These are phyloP conservation scores for Pyrochroa serraticornis DNA, from an alignment of 2,888 invertebrate genomes.

Conservation along the genomic window DNA sequence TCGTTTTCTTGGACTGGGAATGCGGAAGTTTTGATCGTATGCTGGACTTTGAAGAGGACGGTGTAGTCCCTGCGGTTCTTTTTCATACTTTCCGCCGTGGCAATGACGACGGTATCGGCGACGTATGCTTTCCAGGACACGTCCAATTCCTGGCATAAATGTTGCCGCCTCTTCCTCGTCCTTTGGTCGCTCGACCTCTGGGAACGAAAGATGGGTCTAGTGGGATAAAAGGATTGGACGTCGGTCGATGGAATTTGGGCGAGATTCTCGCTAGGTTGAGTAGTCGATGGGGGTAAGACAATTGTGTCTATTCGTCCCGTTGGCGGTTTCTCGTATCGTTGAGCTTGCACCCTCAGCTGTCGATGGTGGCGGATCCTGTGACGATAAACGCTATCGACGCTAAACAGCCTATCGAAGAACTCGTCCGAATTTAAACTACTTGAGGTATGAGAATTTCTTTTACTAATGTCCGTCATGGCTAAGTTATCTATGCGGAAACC, in stretches of 20 bases:
- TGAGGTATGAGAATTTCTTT: constrained; percentile 40
- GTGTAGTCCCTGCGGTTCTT: constrained; percentile 61
- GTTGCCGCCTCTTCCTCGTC: constrained; percentile 33
- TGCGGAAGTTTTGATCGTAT: constrained; percentile 65
- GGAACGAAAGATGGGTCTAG: constrained; percentile 22
- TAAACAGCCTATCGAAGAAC: constrained; percentile 37
- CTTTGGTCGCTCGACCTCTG: constrained; percentile 22
- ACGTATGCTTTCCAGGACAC: constrained; percentile 68
- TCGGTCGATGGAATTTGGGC: constrained; percentile 41
- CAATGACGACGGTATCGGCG: constrained; percentile 71
- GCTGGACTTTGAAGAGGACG: constrained; percentile 70
- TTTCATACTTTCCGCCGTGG: constrained; percentile 69
- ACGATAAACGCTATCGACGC: constrained; percentile 23
- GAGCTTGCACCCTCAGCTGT: constrained; percentile 39
- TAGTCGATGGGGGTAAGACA: too few relatives aligned
- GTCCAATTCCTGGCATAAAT: constrained; percentile 66
- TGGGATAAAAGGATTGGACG: constrained; percentile 22
- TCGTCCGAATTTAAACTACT: constrained; percentile 40
- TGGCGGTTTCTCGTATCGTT: constrained; percentile 5
- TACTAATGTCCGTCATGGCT: constrained; percentile 52
- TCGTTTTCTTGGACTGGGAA: constrained; percentile 54
- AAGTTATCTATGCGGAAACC: constrained; percentile 58
- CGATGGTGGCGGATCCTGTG: constrained; percentile 44
- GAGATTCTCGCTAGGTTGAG: constrained; percentile 34
- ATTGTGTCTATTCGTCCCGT: not conserved